A percentile compares a stretch with the other conserved stretches of the same genome.
phyloP scores from a whole-genome alignment of 2,888 invertebrate genomes.

The Augochlorella aurata region DNA sequence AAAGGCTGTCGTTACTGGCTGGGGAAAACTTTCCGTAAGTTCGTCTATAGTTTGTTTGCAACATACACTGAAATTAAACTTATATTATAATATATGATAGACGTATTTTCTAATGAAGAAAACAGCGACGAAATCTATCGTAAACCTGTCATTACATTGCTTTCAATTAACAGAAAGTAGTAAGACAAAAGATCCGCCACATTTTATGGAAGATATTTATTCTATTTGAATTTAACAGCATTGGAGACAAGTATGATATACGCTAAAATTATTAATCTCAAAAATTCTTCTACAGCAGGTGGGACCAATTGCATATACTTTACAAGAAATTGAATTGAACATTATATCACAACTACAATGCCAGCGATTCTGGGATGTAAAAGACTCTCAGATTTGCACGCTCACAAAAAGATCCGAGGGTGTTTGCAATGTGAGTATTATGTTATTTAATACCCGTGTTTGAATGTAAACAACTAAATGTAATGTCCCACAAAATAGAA shows the following conservation, averaged over 20 bases:
- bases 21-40: not conserved
- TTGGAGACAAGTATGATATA: not conserved
- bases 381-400: not conserved
- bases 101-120: too few relatives aligned
- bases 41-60: not conserved
- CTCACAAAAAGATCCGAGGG: not conserved
- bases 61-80: not conserved
- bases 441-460: not conserved
- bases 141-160: too few relatives aligned
- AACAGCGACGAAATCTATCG: too few relatives aligned
- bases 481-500: not conserved
- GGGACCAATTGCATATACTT: rapidly evolving
- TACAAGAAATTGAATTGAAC: not conserved
- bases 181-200: too few relatives aligned
- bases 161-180: too few relatives aligned
- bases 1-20: not conserved
- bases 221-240: too few relatives aligned
- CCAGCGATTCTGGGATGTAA: rapidly evolving
- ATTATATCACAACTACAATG: not conserved
- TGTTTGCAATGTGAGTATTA: constrained; percentile 4
- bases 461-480: not conserved
- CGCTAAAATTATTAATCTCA: not conserved
- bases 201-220: too few relatives aligned
- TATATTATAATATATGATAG: not conserved
- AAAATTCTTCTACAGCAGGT: rapidly evolving